phyloP scores from a whole-genome alignment of 2,797 vertebrate genomes.

The Microchirus variegatus region DNA sequence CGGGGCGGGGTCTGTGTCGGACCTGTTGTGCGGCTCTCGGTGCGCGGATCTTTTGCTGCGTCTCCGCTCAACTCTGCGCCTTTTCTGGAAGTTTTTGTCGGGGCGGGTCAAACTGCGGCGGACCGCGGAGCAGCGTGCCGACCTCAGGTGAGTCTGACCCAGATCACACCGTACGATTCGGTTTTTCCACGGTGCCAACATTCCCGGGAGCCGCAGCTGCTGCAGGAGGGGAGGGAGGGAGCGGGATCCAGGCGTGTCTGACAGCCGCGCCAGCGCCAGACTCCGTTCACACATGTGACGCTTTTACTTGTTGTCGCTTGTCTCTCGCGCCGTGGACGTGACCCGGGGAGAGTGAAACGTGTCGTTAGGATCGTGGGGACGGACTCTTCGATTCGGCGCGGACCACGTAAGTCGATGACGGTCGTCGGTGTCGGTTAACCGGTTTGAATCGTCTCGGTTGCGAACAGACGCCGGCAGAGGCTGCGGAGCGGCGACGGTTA shows the following conservation, averaged over 20 bases:
- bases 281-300: not conserved
- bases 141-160: slow-evolving; percentile 57
- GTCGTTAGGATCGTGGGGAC: accelerated
- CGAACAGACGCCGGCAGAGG: too few species aligned
- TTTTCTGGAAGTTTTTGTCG: slow-evolving; percentile 26
- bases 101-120: slow-evolving; percentile 10
- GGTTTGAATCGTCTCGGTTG: too few species aligned
- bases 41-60: slow-evolving; percentile 6
- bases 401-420: not conserved
- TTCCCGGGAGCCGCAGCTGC: slow-evolving; percentile 28
- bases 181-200: slow-evolving; percentile 8
- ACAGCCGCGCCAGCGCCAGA: slow-evolving; percentile 30
- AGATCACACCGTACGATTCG: not conserved
- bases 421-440: too few species aligned
- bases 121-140: slow-evolving; percentile 18
- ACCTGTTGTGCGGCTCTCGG: slow-evolving; percentile 66
- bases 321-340: accelerated
- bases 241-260: slow-evolving; percentile 53
- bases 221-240: slow-evolving; percentile 46
- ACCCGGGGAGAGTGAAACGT: accelerated
- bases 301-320: slow-evolving; percentile 3
- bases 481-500: too few species aligned
- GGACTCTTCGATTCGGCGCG: not conserved
- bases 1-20: slow-evolving; percentile 53
- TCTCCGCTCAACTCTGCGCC: slow-evolving; percentile 13